Evolutionary conservation across 2,888 invertebrate genomes (phyloP), one percentile per base, ranked within the genome.

Genomic region (Drosophila diplacantha): DNA sequence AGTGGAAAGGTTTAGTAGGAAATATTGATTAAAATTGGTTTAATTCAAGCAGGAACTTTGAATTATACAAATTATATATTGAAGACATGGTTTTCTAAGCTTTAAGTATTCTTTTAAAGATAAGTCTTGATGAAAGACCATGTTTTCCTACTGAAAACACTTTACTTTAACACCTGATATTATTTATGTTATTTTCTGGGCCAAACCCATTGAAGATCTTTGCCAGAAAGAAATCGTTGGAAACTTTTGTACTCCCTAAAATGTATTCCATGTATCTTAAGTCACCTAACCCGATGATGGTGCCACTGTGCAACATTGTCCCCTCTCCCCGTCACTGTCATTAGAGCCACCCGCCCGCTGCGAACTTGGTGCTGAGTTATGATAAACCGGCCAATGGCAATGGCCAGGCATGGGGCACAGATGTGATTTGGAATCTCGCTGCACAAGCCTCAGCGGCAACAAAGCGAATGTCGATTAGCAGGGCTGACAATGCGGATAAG

Each of bases 371-470:
- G 58, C 31, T 11, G 54, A 38, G 50, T 37, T 44, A 20, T 34
- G 34, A 64, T 57, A 46, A 69, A 31, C 58, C n/a, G 35, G n/a
- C 58, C 58, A 52, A 34, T 39, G 26, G 24, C 43, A 31, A 39
- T 39, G 39, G 39, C 22, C 39, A 7, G 50, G 14, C 14, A 59
- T 49, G 35, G 18, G 31, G 35, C 65, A 65, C 58, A 63, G 63
- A 72, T 67, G 60, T 67, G 59, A 70, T 74, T 69, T 38, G 20
- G 20, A 37, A 22, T 31, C 50, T 35, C 11, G 32, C 24, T 24
- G 9, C 39, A 52, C 24, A 18, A 11, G 29, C 29, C 31, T 2
- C n/a, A 11, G n/a, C 9, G 24, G 26, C 39, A 24, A 41, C 20
- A 6, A 11, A 39, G 20, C 29, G 18, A 31, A 14, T 44, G 44